Conservation (phyloP, 2,797 vertebrate genomes). For the Brachymystax lenok region DNA sequence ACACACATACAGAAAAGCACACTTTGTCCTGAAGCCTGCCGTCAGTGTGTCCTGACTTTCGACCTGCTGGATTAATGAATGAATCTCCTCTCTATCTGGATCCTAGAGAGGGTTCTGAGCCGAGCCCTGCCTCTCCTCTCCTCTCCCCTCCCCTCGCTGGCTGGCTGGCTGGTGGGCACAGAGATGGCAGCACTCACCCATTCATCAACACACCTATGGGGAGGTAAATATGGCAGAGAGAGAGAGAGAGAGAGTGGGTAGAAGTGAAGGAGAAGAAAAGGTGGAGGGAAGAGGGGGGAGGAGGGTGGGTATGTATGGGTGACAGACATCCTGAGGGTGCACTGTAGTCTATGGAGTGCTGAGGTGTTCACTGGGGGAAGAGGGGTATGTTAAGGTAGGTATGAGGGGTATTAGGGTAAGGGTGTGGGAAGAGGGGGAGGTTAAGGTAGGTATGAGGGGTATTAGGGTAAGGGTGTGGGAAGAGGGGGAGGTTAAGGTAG, state of each 20-base stretch:
- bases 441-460: no score
- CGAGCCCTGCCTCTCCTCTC: conserved; percentile 64
- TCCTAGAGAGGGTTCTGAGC: conserved; percentile 70
- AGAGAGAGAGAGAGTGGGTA: conserved; percentile 37
- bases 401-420: conserved; percentile 26
- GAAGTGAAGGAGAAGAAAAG: conserved; percentile 31
- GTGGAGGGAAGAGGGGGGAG: background rate
- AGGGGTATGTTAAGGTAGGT: background rate
- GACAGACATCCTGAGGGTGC: background rate
- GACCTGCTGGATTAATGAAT: conserved; percentile 81
- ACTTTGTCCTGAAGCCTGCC: conserved; percentile 1
- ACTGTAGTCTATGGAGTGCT: conserved; percentile 42
- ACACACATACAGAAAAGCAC: conserved; percentile 7
- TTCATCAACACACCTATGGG: conserved; percentile 79
- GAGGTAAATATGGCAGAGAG: conserved; percentile 35
- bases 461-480: no score
- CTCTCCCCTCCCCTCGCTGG: no score
- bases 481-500: no score
- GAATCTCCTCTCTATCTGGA: conserved; percentile 73
- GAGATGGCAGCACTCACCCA: conserved; percentile 70
- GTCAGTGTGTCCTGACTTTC: conserved; percentile 56
- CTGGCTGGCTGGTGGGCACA: conserved; percentile 71
- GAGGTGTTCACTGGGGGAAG: conserved; percentile 41
- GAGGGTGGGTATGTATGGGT: conserved; percentile 38
- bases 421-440: conserved; percentile 10